A percentile compares a stretch with the other conserved stretches of the same genome.
These are phyloP conservation scores for Forpus xanthops DNA, from an alignment of 2,797 vertebrate genomes.

Conservation along the genomic window DNA sequence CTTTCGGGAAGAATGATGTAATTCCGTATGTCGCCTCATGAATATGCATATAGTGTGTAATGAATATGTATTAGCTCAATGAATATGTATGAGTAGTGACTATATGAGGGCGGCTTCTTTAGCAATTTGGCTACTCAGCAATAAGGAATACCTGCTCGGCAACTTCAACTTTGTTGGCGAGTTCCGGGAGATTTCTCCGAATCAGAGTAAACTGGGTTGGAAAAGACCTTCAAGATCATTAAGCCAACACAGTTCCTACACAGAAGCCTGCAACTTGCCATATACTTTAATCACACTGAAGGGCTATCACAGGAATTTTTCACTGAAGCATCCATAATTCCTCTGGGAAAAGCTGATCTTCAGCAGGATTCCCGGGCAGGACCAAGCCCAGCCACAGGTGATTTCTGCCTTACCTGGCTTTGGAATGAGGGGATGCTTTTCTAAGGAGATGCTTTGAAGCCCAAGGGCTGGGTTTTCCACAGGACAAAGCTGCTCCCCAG, in stretches of 20 bases:
- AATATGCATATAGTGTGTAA: not conserved
- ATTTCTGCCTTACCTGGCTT: not conserved
- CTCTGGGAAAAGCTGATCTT: not conserved
- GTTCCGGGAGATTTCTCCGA: not conserved
- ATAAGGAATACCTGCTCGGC: not conserved
- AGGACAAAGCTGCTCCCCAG: not conserved
- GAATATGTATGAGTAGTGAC: not conserved
- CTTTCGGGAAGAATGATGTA: not conserved
- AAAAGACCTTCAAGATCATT: not conserved
- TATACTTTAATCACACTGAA: not conserved
- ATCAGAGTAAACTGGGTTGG: not conserved
- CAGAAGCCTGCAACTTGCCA: not conserved
- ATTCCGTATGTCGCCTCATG: not conserved
- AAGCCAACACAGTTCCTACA: rapidly evolving
- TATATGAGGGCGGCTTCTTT: not conserved
- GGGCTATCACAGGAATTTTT: not conserved
- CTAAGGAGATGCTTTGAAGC: not conserved
- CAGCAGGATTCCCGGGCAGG: not conserved
- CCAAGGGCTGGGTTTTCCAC: not conserved
- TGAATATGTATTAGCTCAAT: too few species aligned
- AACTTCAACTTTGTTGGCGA: not conserved
- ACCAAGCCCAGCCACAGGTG: not conserved
- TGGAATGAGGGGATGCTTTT: not conserved
- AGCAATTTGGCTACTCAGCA: not conserved
- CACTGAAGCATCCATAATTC: not conserved